Evolutionary conservation across 2,888 invertebrate species (phyloP).

Genomic region (Branchellion lobata): DNA sequence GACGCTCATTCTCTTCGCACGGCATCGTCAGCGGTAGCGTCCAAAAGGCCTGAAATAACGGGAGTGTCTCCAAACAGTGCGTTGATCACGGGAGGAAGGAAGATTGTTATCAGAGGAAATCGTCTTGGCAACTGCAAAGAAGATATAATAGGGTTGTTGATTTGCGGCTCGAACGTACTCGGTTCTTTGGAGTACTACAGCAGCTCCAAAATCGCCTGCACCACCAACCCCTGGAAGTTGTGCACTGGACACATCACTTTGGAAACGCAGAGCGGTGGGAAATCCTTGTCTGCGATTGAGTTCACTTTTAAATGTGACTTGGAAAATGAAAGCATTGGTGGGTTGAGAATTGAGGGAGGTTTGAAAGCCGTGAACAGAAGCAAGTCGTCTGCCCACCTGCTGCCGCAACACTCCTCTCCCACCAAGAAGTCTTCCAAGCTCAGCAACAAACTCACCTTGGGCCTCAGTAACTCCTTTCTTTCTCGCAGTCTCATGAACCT

Average conservation of each 20-base stretch:
- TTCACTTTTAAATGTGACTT: constrained; percentile 36
- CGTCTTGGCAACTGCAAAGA: constrained; percentile 57
- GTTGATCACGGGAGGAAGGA: constrained; percentile 56
- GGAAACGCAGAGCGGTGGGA: constrained; percentile 59
- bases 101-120: constrained; percentile 57
- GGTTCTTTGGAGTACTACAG: constrained; percentile 58
- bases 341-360: constrained; percentile 6
- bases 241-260: constrained; percentile 57
- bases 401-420: not conserved
- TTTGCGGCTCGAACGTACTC: constrained; percentile 59
- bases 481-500: constrained; percentile 25
- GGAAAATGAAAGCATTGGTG: not conserved
- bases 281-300: constrained; percentile 49
- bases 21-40: not conserved
- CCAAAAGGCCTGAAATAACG: constrained; percentile 55
- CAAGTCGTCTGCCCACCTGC: not conserved
- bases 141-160: constrained; percentile 57
- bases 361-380: not conserved
- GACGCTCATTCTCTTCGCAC: too few species aligned
- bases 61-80: constrained; percentile 57
- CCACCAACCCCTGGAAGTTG: constrained; percentile 56
- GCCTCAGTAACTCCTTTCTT: not conserved
- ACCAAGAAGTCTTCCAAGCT: not conserved
- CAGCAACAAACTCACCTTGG: not conserved
- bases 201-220: constrained; percentile 55